A percentile compares a stretch with the other conserved stretches of the same genome.
Evolutionary conservation across 2,888 invertebrate genomes (phyloP).

Genomic region (Diadegma fenestrale): DNA sequence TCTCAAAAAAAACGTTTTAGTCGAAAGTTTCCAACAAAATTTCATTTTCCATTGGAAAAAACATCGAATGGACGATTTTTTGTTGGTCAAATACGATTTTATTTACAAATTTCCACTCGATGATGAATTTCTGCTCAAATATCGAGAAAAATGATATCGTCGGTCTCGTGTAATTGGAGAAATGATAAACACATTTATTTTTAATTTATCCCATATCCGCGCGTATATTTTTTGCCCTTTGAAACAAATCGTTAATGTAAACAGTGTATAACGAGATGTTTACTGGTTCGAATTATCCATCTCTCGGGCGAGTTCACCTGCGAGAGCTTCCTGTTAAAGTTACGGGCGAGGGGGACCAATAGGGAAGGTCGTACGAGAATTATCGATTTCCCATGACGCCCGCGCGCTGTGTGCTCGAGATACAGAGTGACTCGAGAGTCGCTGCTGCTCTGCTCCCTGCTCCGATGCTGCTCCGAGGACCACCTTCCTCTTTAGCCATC

Average conservation of each 20-base stretch:
- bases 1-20: no score
- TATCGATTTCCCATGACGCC: slow-evolving; percentile 69
- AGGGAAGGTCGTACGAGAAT: slow-evolving; percentile 64
- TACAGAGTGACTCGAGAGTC: slow-evolving; percentile 59
- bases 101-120: background rate
- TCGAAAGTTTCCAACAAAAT: no score
- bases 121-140: background rate
- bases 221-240: background rate
- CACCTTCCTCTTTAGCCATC: slow-evolving; percentile 43
- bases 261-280: slow-evolving; percentile 57
- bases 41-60: no score
- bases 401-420: slow-evolving; percentile 68
- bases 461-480: slow-evolving; percentile 53
- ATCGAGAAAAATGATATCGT: background rate
- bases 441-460: slow-evolving; percentile 37
- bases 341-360: slow-evolving; percentile 16
- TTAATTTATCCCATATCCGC: background rate
- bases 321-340: slow-evolving; percentile 59
- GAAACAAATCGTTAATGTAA: slow-evolving; percentile 33
- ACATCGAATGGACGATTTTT: background rate
- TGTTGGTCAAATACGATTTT: background rate
- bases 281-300: slow-evolving; percentile 61
- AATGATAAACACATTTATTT: background rate
- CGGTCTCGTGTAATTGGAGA: background rate
- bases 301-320: slow-evolving; percentile 61